phyloP scores from a whole-genome alignment of 2,797 vertebrate genomes.

The Esox masquinongy region DNA sequence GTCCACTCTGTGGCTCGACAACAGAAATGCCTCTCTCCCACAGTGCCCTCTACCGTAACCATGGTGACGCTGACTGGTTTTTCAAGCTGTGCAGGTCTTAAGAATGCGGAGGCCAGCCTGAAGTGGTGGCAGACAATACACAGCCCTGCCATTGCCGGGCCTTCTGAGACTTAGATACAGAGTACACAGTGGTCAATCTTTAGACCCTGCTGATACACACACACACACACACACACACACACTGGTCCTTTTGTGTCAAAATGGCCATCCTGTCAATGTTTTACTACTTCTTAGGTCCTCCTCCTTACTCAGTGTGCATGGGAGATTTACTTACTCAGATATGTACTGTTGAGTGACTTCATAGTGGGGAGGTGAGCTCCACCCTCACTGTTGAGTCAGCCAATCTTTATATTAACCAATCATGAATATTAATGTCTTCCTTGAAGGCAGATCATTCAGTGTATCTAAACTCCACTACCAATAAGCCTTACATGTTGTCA shows the following conservation, averaged over 20 bases:
- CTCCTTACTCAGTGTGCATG: neutral
- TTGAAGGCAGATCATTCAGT: no score
- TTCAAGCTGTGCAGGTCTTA: conserved; percentile 78
- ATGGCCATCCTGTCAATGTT: neutral
- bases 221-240: conserved; percentile 10
- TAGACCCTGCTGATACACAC: conserved; percentile 12
- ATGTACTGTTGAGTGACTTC: no score
- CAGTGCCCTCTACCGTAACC: conserved; percentile 75
- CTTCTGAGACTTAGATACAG: conserved; percentile 22
- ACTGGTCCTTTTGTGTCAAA: neutral
- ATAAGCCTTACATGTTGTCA: no score
- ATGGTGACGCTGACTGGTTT: conserved; percentile 86
- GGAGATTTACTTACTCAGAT: neutral
- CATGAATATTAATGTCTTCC: no score
- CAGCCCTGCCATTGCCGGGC: conserved; percentile 35
- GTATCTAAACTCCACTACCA: no score
- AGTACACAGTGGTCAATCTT: conserved; percentile 50
- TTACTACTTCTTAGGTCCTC: neutral
- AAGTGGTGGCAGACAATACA: conserved; percentile 39
- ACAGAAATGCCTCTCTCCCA: conserved; percentile 65
- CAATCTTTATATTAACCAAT: no score
- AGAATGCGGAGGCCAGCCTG: conserved; percentile 63
- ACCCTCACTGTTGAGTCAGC: no score
- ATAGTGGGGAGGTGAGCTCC: no score
- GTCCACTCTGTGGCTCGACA: conserved; percentile 49